Evolutionary conservation across 2,797 vertebrate species (phyloP).

Genomic region (Cryptoprocta ferox): DNA sequence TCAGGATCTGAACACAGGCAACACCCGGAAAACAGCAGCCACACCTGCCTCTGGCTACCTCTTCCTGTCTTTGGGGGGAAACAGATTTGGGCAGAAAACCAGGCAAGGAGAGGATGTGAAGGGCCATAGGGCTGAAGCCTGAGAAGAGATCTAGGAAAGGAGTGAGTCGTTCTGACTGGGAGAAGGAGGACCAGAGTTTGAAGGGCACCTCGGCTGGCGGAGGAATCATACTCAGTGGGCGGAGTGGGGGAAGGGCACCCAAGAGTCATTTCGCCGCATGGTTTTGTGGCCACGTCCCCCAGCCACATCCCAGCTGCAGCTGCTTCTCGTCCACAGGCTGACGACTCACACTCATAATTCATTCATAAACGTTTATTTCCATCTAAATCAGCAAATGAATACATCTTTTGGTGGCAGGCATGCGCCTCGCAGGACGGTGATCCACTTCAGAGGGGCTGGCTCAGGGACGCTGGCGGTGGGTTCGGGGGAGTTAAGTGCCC

Average conservation of each 20-base stretch:
- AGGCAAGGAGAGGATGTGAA: not conserved
- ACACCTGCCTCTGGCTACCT: not conserved
- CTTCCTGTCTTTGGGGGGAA: not conserved
- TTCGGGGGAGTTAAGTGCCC: not conserved
- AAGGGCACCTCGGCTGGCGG: too few species aligned
- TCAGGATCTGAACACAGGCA: not conserved
- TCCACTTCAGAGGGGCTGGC: not conserved
- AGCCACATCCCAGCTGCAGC: slow-evolving; percentile 53
- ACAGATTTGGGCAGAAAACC: not conserved
- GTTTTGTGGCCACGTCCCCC: not conserved
- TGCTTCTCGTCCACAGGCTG: not conserved
- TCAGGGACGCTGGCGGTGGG: not conserved
- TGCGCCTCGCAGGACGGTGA: not conserved
- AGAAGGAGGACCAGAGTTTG: not conserved
- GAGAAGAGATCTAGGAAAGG: not conserved
- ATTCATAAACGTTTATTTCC: slow-evolving; percentile 59
- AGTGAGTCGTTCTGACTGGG: rapidly evolving
- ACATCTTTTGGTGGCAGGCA: not conserved
- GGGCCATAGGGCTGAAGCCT: not conserved
- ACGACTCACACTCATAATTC: not conserved
- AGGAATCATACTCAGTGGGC: not conserved
- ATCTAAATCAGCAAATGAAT: slow-evolving; percentile 41
- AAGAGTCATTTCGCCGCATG: not conserved
- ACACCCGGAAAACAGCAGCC: too few species aligned
- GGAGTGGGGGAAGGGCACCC: not conserved